Evolutionary conservation across 2,888 invertebrate species (phyloP).

Genomic region (Orthosia gracilis): DNA sequence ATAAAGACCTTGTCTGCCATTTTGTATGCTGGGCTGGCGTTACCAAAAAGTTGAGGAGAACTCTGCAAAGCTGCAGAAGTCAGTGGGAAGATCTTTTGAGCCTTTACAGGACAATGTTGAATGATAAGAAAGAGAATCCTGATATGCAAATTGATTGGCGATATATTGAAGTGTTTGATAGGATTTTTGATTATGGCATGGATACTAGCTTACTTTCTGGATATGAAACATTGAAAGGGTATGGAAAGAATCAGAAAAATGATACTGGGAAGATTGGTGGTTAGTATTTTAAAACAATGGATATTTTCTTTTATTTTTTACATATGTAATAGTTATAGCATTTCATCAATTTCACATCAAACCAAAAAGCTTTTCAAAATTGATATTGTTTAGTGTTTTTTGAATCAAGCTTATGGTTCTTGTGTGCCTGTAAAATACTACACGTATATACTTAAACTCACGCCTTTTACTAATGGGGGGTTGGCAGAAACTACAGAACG

Average conservation of each 20-base stretch:
- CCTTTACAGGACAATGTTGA: slow-evolving; percentile 80
- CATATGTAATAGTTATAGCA: no score
- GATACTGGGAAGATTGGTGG: slow-evolving; percentile 75
- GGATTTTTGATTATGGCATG: slow-evolving; percentile 88
- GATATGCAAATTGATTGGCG: slow-evolving; percentile 87
- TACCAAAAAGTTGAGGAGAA: slow-evolving; percentile 73
- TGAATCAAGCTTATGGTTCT: no score
- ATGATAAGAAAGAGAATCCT: slow-evolving; percentile 85
- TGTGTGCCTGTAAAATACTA: no score
- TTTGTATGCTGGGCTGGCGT: slow-evolving; percentile 83
- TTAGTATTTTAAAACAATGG: slow-evolving; percentile 60
- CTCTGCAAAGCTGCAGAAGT: slow-evolving; percentile 72
- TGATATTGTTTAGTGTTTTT: no score
- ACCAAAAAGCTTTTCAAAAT: no score
- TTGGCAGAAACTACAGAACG: no score
- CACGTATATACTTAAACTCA: no score
- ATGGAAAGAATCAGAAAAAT: slow-evolving; percentile 45
- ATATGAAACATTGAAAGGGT: slow-evolving; percentile 69
- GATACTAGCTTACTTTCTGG: slow-evolving; percentile 79
- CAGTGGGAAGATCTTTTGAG: slow-evolving; percentile 82
- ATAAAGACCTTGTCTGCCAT: slow-evolving; percentile 83
- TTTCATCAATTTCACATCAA: no score
- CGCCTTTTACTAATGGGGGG: no score
- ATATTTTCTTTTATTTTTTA: no score
- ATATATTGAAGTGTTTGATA: slow-evolving; percentile 87